Evolutionary conservation across 2,888 invertebrate genomes (phyloP), one percentile per base, ranked within the genome.

Genomic region (Mechanitis messenoides): DNA sequence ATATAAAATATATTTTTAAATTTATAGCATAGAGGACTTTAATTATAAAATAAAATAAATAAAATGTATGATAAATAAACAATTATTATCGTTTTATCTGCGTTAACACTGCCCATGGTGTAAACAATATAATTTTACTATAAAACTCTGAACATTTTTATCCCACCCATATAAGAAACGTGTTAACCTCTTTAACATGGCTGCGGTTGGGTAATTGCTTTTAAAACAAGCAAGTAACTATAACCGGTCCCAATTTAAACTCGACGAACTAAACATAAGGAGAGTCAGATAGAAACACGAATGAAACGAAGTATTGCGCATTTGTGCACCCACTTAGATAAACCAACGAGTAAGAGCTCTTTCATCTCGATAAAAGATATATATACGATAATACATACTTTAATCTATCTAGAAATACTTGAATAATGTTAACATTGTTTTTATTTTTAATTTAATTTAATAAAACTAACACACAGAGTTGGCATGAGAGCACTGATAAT

Each of bases 261-360:
- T 69, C 60, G 67, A 66, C 68, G 68, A 61, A 67, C 69, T 69
- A 70, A 62, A 69, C 67, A 65, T 67, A 69, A 70, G 66, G 69
- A 69, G 69, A 65, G 69, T 69, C 64, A 73, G 71, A 72, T 71
- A 71, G 64, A 61, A 61, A 68, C 66, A 69, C 61, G 66, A 65
- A 69, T 67, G 68, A 71, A 73, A 73, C 73, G 71, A 72, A 71
- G 71, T 71, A 72, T 72, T 74, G 71, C 74, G 72, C 76, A 74
- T 79, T 77, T 80, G 76, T 78, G 75, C 77, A 74, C 76, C 72
- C 78, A 78, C 79, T 80, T 73, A 84, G 79, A 84, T 83, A 84
- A 82, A 72, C 73, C 69, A 69, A 62, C 66, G 63, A 60, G 66
- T 69, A 68, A 68, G 63, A 63, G 58, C 63, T 63, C 62, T 62